These are phyloP conservation scores for Melanchra persicariae DNA, from an alignment of 2,888 invertebrate species.

Conservation along the genomic window DNA sequence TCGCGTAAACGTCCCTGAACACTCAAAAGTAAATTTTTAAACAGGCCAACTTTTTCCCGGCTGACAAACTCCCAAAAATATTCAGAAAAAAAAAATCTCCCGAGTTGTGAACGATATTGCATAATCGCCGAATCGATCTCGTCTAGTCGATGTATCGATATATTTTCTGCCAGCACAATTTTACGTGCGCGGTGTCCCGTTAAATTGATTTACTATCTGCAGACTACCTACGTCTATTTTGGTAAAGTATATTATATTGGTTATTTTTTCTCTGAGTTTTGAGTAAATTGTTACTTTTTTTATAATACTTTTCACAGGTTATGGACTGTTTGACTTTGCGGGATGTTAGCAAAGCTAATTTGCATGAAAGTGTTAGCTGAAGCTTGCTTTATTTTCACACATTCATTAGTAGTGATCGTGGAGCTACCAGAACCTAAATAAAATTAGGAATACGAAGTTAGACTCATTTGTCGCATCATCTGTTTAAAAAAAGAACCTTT, in stretches of 20 bases:
- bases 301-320: constrained; percentile 40
- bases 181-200: constrained; percentile 67
- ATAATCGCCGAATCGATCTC: constrained; percentile 57
- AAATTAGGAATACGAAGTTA: too few relatives aligned
- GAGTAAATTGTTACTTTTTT: constrained; percentile 48
- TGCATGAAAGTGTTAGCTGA: not conserved
- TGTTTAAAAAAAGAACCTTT: too few relatives aligned
- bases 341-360: not conserved
- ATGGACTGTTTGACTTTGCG: constrained; percentile 46
- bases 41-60: not conserved
- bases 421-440: too few relatives aligned
- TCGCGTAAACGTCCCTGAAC: not conserved
- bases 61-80: constrained; percentile 26
- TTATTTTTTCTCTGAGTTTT: constrained; percentile 59
- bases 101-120: constrained; percentile 25
- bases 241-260: constrained; percentile 59
- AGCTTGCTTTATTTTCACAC: not conserved
- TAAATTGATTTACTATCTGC: constrained; percentile 73
- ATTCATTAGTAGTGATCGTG: not conserved
- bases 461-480: too few relatives aligned
- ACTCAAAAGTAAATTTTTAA: constrained; percentile 8
- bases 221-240: constrained; percentile 72
- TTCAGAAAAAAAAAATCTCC: constrained; percentile 8
- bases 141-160: constrained; percentile 58
- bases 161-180: constrained; percentile 62